Evolutionary conservation across 2,888 invertebrate genomes (phyloP).

Genomic region (Pollenia labialis): DNA sequence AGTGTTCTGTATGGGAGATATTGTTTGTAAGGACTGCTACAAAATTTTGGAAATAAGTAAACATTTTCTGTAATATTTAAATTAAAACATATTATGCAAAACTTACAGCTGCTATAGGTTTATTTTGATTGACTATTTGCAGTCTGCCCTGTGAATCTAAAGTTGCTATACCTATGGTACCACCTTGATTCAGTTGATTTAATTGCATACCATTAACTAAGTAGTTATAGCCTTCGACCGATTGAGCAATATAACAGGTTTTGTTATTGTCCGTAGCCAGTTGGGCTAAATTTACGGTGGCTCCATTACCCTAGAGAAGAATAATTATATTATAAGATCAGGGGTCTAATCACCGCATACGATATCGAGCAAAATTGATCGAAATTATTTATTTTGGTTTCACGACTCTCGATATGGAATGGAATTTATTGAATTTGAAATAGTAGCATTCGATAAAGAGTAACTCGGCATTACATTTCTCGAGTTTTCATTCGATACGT

Average conservation of each 20-base stretch:
- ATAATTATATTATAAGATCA: conserved; percentile 7
- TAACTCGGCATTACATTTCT: too few relatives aligned
- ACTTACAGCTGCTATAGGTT: conserved; percentile 83
- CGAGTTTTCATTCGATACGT: too few relatives aligned
- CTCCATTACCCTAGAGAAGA: conserved; percentile 83
- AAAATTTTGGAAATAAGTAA: conserved; percentile 3
- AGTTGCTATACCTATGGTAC: conserved; percentile 84
- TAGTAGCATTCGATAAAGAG: too few relatives aligned
- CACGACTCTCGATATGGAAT: too few relatives aligned
- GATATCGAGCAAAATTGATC: too few relatives aligned
- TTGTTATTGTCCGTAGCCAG: conserved; percentile 87
- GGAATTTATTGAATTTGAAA: too few relatives aligned
- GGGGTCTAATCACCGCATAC: too few relatives aligned
- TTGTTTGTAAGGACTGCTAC: conserved; percentile 71
- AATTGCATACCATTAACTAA: conserved; percentile 94
- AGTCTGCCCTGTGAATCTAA: conserved; percentile 83
- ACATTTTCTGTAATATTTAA: too few relatives aligned
- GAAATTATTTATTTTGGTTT: too few relatives aligned
- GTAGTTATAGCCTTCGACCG: conserved; percentile 90
- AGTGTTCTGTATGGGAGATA: conserved; percentile 86
- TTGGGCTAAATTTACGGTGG: conserved; percentile 89
- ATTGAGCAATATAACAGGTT: conserved; percentile 90
- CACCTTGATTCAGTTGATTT: conserved; percentile 84
- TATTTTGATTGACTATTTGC: conserved; percentile 84
- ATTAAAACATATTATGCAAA: not conserved